A percentile compares a stretch with the other conserved stretches of the same genome.
phyloP scores from a whole-genome alignment of 2,888 invertebrate species.

The Tethea ocularis region DNA sequence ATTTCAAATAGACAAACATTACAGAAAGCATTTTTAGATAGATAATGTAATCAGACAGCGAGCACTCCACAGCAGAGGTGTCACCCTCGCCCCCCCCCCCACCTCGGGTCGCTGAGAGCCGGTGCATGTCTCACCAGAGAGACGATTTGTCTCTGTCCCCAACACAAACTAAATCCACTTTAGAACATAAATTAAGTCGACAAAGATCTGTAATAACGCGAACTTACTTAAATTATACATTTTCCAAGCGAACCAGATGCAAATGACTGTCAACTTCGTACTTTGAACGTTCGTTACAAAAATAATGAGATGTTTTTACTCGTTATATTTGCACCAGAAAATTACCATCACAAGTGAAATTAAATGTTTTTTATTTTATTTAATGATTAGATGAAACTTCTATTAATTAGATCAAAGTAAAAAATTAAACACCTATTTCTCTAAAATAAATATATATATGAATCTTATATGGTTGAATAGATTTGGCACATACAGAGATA shows the following conservation, averaged over 20 bases:
- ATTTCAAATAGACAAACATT: too few species aligned
- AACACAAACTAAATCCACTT: conserved; percentile 1
- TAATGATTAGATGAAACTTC: too few species aligned
- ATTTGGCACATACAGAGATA: too few species aligned
- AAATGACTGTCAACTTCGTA: background rate
- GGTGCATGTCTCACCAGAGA: background rate
- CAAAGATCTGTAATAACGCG: conserved; percentile 4
- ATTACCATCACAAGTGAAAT: background rate
- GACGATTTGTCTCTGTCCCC: conserved; percentile 3
- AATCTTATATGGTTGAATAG: too few species aligned
- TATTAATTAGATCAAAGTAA: too few species aligned
- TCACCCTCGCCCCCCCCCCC: too few species aligned
- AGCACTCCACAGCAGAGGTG: background rate
- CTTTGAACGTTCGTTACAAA: background rate
- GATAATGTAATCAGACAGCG: background rate
- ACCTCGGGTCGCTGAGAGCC: background rate
- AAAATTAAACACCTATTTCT: too few species aligned
- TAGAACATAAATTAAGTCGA: background rate
- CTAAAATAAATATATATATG: too few species aligned
- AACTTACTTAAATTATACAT: conserved; percentile 4
- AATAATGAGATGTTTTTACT: background rate
- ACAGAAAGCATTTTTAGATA: background rate
- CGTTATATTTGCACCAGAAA: background rate
- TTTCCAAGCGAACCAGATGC: background rate
- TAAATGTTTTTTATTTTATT: background rate